phyloP scores from a whole-genome alignment of 2,113 vertebrate species.

The Odobenus rosmarus region DNA sequence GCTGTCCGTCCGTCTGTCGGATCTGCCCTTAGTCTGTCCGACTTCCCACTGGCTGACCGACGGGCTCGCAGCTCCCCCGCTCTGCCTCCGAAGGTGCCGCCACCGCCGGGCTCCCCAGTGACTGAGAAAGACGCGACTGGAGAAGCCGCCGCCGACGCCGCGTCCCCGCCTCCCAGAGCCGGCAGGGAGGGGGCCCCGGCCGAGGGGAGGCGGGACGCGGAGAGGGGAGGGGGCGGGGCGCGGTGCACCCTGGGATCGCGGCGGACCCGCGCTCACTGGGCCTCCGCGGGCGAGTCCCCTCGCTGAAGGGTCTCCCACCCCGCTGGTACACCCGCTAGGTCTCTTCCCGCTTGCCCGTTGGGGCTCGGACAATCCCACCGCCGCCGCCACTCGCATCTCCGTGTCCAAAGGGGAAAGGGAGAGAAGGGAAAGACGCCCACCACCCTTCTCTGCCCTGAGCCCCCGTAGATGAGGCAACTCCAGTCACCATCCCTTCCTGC shows the following conservation, averaged over 20 bases:
- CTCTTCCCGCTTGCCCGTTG: fast-evolving
- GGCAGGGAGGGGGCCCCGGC: slow-evolving; percentile 55
- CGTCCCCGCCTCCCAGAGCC: slow-evolving; percentile 73
- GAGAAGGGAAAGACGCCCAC: not conserved
- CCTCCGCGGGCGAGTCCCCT: fast-evolving
- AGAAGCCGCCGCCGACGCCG: slow-evolving; percentile 31
- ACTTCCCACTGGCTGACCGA: not conserved
- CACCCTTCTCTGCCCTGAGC: not conserved
- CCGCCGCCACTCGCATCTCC: not conserved
- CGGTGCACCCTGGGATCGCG: slow-evolving; percentile 76
- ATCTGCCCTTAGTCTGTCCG: not conserved
- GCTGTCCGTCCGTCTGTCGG: slow-evolving; percentile 22
- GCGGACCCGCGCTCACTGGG: not conserved
- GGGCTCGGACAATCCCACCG: not conserved
- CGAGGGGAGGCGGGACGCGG: slow-evolving; percentile 40
- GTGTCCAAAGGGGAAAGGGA: not conserved
- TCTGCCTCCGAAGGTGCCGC: slow-evolving; percentile 61
- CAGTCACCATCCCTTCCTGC: not conserved
- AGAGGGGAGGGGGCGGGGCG: slow-evolving; percentile 67
- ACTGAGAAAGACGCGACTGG: slow-evolving; percentile 67
- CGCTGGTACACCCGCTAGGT: fast-evolving
- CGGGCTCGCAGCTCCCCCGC: not conserved
- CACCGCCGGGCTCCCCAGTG: slow-evolving; percentile 66
- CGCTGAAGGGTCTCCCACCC: fast-evolving
- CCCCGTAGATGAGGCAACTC: not conserved